A percentile compares a stretch with the other conserved stretches of the same genome.
These are phyloP conservation scores for Oceanites oceanicus DNA, from an alignment of 2,113 vertebrate species.

Conservation along the genomic window DNA sequence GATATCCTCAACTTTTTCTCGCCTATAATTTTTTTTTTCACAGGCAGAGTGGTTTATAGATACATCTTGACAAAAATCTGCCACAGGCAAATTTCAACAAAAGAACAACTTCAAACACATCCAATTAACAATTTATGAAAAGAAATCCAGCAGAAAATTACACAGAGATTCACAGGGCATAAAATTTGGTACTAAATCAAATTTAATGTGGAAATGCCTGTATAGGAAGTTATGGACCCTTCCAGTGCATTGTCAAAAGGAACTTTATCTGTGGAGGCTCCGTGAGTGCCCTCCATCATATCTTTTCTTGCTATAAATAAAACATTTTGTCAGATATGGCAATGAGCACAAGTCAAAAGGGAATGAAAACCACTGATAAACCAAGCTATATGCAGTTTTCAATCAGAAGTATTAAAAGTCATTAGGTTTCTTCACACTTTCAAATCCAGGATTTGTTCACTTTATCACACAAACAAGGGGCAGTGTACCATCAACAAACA, in stretches of 20 bases:
- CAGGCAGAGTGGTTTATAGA: neutral
- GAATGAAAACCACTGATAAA: neutral
- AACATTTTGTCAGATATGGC: neutral
- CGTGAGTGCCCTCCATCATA: neutral
- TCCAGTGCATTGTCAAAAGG: neutral
- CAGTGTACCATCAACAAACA: neutral
- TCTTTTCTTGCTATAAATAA: constrained; percentile 1
- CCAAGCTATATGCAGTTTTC: neutral
- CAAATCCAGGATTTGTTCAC: neutral
- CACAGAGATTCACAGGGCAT: constrained; percentile 10
- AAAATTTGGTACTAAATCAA: constrained; percentile 12
- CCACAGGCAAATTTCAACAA: constrained; percentile 44
- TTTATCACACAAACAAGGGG: neutral
- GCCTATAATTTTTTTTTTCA: neutral
- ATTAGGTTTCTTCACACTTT: neutral
- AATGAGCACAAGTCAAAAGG: neutral
- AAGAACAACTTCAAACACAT: constrained; percentile 47
- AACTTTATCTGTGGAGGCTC: constrained; percentile 4
- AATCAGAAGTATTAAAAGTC: neutral
- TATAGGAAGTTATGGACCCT: neutral
- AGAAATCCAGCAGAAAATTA: constrained; percentile 37
- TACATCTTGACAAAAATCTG: constrained; percentile 31
- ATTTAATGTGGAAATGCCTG: neutral
- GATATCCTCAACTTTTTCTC: neutral
- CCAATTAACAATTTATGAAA: constrained; percentile 56